These are phyloP conservation scores for Musca vetustissima DNA, from an alignment of 1,140 invertebrate genomes.

Conservation along the genomic window DNA sequence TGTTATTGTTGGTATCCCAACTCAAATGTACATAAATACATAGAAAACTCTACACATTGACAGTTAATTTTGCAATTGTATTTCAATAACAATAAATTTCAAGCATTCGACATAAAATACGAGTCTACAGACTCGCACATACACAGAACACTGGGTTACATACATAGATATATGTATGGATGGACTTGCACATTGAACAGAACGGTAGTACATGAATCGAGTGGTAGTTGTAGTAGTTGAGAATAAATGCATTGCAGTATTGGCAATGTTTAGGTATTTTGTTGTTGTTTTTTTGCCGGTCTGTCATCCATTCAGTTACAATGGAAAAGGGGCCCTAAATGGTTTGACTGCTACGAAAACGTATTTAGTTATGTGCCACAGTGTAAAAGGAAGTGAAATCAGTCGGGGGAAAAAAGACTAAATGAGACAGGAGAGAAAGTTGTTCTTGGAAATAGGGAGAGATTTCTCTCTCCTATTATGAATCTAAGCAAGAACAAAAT, in stretches of 20 bases:
- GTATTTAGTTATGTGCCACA: too few species aligned
- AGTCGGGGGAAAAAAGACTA: too few species aligned
- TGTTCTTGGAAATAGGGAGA: too few species aligned
- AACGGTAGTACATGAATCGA: not conserved
- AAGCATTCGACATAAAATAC: constrained; percentile 43
- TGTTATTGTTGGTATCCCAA: not conserved
- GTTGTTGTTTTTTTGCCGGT: too few species aligned
- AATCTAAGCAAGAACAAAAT: too few species aligned
- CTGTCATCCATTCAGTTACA: too few species aligned
- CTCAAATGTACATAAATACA: constrained; percentile 24
- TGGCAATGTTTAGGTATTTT: not conserved
- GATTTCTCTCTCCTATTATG: too few species aligned
- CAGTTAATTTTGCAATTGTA: constrained; percentile 57
- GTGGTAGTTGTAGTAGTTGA: not conserved
- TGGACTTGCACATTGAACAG: not conserved
- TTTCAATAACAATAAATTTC: constrained; percentile 55
- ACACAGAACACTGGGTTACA: too few species aligned
- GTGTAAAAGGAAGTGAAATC: too few species aligned
- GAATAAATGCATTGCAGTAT: constrained; percentile 5
- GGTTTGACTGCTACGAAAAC: too few species aligned
- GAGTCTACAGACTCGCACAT: constrained; percentile 13
- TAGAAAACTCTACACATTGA: constrained; percentile 43
- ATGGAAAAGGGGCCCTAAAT: too few species aligned
- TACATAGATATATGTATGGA: not conserved
- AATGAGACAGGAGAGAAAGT: too few species aligned